A percentile compares a stretch with the other conserved stretches of the same genome.
Conservation (phyloP, 2,888 invertebrate genomes). For the Hydroisotoma schaefferi region DNA sequence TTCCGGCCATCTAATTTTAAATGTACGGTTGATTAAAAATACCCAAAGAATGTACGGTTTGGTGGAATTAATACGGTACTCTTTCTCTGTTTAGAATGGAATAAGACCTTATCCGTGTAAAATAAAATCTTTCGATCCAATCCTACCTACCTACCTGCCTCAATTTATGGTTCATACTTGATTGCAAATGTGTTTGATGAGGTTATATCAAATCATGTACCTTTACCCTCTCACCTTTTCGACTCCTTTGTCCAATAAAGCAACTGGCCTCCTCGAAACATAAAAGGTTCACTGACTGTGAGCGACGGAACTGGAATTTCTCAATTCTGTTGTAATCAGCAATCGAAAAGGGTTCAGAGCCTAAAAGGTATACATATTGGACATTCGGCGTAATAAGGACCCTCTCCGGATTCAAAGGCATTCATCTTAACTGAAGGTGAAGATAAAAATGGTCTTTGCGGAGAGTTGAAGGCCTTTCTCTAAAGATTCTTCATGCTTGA, state of each 20-base stretch:
- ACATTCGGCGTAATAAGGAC: background rate
- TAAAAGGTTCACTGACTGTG: slow-evolving; percentile 15
- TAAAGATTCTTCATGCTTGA: background rate
- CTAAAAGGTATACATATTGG: too few species aligned
- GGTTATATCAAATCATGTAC: too few species aligned
- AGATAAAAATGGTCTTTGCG: slow-evolving; percentile 13
- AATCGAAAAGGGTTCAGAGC: background rate
- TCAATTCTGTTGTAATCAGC: background rate
- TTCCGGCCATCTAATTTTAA: too few species aligned
- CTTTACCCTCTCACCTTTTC: slow-evolving; percentile 11
- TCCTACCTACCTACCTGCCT: slow-evolving; percentile 6
- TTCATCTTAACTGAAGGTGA: slow-evolving; percentile 17
- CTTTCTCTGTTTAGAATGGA: too few species aligned
- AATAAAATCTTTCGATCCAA: too few species aligned
- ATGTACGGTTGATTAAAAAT: too few species aligned
- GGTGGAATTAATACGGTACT: too few species aligned
- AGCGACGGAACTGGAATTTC: slow-evolving; percentile 8
- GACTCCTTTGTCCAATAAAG: background rate
- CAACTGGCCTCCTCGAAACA: slow-evolving; percentile 3
- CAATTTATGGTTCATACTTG: background rate
- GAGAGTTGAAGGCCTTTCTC: slow-evolving; percentile 10
- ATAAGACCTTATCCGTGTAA: too few species aligned
- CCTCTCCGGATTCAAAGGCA: too few species aligned
- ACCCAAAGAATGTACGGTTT: too few species aligned
- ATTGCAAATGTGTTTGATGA: slow-evolving; percentile 4